These are phyloP conservation scores for Umimayanthus kanabou DNA, from an alignment of 92 coral and sea anemone genomes.

Conservation along the genomic window DNA sequence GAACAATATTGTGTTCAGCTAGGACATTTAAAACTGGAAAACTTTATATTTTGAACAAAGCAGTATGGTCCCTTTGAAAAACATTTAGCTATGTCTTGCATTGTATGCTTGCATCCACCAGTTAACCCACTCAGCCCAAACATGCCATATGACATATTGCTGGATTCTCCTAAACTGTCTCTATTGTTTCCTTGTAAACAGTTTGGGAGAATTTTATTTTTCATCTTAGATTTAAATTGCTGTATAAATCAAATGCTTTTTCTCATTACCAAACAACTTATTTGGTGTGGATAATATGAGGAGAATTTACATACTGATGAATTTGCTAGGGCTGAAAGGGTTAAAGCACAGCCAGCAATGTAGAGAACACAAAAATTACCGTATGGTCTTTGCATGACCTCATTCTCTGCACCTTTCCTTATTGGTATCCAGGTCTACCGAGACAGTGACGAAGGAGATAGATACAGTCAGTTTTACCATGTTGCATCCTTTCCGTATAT, in stretches of 20 bases:
- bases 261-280: too few relatives aligned
- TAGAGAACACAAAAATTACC: background rate
- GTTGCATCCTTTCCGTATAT: conserved; percentile 82
- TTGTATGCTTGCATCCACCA: background rate
- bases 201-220: too few relatives aligned
- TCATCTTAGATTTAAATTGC: too few relatives aligned
- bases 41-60: background rate
- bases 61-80: background rate
- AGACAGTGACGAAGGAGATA: conserved; percentile 97
- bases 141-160: too few relatives aligned
- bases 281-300: too few relatives aligned
- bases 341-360: background rate
- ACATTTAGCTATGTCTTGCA: background rate
- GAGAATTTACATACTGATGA: too few relatives aligned
- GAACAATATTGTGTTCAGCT: background rate
- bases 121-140: too few relatives aligned
- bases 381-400: background rate
- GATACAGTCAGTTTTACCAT: conserved; percentile 95
- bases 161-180: too few relatives aligned
- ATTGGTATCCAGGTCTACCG: conserved; percentile 73
- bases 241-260: too few relatives aligned
- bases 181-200: too few relatives aligned
- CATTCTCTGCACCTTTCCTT: background rate
- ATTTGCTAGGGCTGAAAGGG: too few relatives aligned
- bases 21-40: background rate